phyloP scores from a whole-genome alignment of 2,797 vertebrate species.

The Coendou prehensilis region DNA sequence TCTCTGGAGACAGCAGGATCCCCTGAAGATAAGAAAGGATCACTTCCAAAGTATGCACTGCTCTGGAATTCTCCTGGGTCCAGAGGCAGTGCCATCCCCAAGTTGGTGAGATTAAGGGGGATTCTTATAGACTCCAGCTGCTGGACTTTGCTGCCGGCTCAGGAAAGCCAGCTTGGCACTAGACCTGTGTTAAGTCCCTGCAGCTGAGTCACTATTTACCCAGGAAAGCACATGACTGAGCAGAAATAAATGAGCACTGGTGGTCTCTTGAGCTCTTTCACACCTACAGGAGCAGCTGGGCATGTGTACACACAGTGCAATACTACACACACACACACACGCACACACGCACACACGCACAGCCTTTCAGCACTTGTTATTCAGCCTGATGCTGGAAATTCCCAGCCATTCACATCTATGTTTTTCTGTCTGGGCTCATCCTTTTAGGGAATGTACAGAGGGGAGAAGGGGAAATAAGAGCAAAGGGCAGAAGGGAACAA shows the following conservation, averaged over 20 bases:
- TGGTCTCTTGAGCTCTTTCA: background rate
- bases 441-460: conserved; percentile 70
- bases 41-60: background rate
- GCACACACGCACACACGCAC: background rate
- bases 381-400: conserved; percentile 65
- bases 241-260: background rate
- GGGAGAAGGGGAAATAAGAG: background rate
- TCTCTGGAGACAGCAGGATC: background rate
- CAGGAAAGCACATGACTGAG: conserved; percentile 51
- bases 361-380: background rate
- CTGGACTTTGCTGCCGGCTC: background rate
- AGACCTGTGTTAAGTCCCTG: background rate
- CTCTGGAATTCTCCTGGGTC: background rate
- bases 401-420: conserved; percentile 69
- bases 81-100: background rate
- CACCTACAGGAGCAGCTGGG: background rate
- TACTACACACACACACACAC: background rate
- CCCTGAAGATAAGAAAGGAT: background rate
- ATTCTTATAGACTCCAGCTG: rapidly evolving
- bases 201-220: background rate
- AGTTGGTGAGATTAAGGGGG: background rate
- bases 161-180: background rate
- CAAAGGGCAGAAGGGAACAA: background rate
- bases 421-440: conserved; percentile 58
- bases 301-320: rapidly evolving